phyloP scores from a whole-genome alignment of 2,888 invertebrate species.

The Anoplius nigerrimus region DNA sequence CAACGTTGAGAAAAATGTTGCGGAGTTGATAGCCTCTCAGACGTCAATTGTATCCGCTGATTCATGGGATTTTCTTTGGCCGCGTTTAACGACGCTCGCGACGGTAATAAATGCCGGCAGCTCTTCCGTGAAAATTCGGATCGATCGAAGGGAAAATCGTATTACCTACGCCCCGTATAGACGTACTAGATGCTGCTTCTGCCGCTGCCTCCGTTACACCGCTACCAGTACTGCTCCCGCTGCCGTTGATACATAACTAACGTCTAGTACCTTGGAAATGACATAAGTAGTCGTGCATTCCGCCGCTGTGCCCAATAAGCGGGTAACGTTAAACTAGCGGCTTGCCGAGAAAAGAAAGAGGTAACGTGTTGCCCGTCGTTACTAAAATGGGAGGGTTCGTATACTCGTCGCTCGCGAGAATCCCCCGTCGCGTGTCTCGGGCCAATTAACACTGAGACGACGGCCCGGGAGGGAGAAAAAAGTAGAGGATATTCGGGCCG shows the following conservation, averaged over 20 bases:
- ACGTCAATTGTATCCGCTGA: too few species aligned
- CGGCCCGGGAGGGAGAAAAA: conserved; percentile 14
- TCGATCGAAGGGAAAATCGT: too few species aligned
- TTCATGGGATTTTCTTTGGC: too few species aligned
- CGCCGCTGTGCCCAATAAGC: not conserved
- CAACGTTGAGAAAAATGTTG: too few species aligned
- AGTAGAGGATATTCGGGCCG: conserved; percentile 7
- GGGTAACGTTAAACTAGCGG: conserved; percentile 11
- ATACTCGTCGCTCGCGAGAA: conserved; percentile 20
- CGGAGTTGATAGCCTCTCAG: too few species aligned
- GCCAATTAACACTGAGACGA: conserved; percentile 29
- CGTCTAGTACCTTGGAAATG: not conserved
- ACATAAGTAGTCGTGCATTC: not conserved
- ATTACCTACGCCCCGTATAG: too few species aligned
- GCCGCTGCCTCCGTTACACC: too few species aligned
- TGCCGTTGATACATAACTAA: not conserved
- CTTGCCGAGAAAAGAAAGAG: conserved; percentile 27
- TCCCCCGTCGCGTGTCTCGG: conserved; percentile 35
- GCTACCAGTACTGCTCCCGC: too few species aligned
- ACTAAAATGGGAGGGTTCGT: conserved; percentile 29
- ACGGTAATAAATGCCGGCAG: too few species aligned
- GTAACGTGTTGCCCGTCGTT: conserved; percentile 28
- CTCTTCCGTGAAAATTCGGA: too few species aligned
- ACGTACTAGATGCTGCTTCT: too few species aligned
- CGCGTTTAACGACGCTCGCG: too few species aligned